phyloP scores from a whole-genome alignment of 2,113 vertebrate genomes.

The Furnarius figulus region DNA sequence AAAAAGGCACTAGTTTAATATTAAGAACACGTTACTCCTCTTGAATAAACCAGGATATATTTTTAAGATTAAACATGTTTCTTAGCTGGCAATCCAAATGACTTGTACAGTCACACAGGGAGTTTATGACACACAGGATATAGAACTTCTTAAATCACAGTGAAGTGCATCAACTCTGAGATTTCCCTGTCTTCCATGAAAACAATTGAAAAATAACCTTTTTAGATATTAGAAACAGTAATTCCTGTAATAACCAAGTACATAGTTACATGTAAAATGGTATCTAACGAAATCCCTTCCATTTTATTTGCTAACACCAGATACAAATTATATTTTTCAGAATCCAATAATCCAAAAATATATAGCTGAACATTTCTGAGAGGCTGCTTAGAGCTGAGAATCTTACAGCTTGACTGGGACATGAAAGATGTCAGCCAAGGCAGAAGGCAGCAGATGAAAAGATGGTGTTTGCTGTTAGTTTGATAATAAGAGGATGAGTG shows the following conservation, averaged over 20 bases:
- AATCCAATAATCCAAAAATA: background rate
- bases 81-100: background rate
- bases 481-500: background rate
- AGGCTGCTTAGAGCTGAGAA: background rate
- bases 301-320: background rate
- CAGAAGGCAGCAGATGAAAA: background rate
- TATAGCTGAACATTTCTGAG: background rate
- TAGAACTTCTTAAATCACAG: background rate
- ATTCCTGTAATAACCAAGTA: background rate
- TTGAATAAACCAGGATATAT: background rate
- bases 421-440: background rate
- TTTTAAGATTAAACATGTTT: background rate
- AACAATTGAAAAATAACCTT: background rate
- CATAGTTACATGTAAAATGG: background rate
- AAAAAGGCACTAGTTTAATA: background rate
- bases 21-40: background rate
- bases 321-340: background rate
- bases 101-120: background rate
- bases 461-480: slow-evolving; percentile 27
- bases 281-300: background rate
- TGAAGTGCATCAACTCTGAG: background rate
- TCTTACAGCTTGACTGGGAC: background rate
- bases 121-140: background rate
- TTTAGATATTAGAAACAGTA: background rate
- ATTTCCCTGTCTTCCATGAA: background rate